Evolutionary conservation across 2,113 vertebrate genomes (phyloP).

Genomic region (Chionis minor): DNA sequence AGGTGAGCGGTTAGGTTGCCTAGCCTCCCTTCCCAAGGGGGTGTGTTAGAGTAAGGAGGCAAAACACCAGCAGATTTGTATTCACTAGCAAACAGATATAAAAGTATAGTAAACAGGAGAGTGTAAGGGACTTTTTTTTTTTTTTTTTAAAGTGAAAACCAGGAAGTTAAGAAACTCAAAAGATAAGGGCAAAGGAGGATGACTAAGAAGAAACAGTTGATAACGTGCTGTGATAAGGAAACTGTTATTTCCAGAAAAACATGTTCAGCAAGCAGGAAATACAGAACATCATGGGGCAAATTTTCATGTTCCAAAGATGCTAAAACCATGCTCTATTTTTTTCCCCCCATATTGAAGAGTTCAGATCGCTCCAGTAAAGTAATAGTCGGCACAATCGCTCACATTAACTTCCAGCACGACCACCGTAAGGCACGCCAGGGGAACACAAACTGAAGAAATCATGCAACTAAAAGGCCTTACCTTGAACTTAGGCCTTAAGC

Average conservation of each 20-base stretch:
- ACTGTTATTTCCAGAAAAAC: background rate
- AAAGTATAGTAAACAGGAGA: background rate
- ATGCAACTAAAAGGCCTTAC: background rate
- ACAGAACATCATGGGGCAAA: background rate
- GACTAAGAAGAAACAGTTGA: constrained; percentile 21
- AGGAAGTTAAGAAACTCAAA: constrained; percentile 61
- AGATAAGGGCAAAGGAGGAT: constrained; percentile 61
- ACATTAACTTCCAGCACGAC: background rate
- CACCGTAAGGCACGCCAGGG: background rate
- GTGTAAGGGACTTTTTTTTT: background rate
- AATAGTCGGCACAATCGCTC: background rate
- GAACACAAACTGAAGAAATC: background rate
- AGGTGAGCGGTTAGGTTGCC: accelerated
- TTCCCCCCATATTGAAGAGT: accelerated
- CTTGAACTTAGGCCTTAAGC: background rate
- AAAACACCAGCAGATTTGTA: background rate
- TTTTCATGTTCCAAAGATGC: background rate
- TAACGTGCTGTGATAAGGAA: constrained; percentile 41
- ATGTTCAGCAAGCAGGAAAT: background rate
- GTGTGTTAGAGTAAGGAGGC: background rate
- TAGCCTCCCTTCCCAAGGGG: background rate
- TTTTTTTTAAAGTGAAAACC: background rate
- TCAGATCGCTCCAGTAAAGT: background rate
- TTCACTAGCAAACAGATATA: background rate
- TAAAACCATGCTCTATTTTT: background rate